A percentile compares a stretch with the other conserved stretches of the same genome.
Evolutionary conservation across 2,888 invertebrate genomes (phyloP).

Genomic region (Pecten maximus): DNA sequence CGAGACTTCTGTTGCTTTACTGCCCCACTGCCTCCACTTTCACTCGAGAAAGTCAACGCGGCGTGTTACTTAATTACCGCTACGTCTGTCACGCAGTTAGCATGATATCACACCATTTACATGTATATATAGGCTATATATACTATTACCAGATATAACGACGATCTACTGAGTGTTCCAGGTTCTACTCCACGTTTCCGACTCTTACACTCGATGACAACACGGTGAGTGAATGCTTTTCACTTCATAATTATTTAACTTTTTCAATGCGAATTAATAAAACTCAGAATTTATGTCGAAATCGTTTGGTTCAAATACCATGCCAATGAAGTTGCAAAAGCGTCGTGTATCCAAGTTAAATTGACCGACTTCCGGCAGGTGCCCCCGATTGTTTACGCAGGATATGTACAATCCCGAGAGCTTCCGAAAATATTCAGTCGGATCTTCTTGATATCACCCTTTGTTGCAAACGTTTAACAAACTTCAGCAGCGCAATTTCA

Average conservation of each 20-base stretch:
- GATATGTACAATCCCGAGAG: neutral
- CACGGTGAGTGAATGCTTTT: neutral
- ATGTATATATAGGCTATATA: too few species aligned
- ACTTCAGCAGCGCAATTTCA: neutral
- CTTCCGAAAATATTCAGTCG: neutral
- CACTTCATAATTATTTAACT: neutral
- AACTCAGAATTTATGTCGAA: neutral
- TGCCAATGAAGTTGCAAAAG: neutral
- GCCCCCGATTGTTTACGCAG: conserved; percentile 31
- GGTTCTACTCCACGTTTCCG: neutral
- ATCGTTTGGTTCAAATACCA: neutral
- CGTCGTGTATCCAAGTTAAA: conserved; percentile 45
- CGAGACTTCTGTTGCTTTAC: conserved; percentile 10
- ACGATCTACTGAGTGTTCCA: too few species aligned
- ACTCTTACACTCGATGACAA: neutral
- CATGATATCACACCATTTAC: neutral
- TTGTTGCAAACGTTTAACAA: neutral
- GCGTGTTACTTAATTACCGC: conserved; percentile 15
- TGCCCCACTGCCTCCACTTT: conserved; percentile 12
- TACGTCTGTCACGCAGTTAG: conserved; percentile 3
- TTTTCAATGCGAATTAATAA: neutral
- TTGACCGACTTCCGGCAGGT: conserved; percentile 42
- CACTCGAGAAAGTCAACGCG: conserved; percentile 9
- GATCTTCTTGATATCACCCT: neutral
- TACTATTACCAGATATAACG: too few species aligned